A percentile compares a stretch with the other conserved stretches of the same genome.
Evolutionary conservation across 2,888 invertebrate species (phyloP).

Genomic region (Pharmacophagus antenor): DNA sequence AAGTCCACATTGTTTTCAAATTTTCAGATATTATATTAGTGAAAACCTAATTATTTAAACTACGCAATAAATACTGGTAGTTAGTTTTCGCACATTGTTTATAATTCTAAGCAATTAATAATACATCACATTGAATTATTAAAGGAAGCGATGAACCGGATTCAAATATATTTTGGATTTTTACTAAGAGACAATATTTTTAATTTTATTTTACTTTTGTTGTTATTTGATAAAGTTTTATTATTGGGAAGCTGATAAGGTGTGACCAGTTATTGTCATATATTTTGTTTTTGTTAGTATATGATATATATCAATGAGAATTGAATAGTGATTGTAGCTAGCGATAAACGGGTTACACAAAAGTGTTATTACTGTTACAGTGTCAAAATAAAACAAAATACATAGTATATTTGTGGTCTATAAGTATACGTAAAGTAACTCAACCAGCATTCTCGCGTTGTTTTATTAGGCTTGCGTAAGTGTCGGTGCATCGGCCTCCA

Average conservation of each 20-base stretch:
- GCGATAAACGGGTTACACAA: neutral
- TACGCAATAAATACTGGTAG: no score
- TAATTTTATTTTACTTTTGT: neutral
- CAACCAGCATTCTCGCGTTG: constrained; percentile 3
- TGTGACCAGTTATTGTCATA: no score
- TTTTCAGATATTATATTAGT: no score
- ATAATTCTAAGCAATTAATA: no score
- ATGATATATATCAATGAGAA: no score
- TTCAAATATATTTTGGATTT: neutral
- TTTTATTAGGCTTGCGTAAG: constrained; percentile 33
- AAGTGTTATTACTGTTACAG: neutral
- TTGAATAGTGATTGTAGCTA: neutral
- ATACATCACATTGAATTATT: no score
- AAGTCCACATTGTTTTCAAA: no score
- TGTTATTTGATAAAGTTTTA: neutral
- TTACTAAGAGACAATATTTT: neutral
- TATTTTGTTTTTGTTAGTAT: no score
- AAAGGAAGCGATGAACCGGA: neutral
- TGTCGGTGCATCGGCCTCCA: constrained; percentile 54
- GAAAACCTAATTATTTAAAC: no score
- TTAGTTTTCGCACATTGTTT: no score
- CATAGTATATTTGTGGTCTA: neutral
- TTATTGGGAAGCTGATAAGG: neutral
- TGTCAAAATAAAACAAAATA: neutral
- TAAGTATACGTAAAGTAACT: neutral